Conservation (phyloP, 2,888 invertebrate species). For the Trissonchulus sp. region DNA sequence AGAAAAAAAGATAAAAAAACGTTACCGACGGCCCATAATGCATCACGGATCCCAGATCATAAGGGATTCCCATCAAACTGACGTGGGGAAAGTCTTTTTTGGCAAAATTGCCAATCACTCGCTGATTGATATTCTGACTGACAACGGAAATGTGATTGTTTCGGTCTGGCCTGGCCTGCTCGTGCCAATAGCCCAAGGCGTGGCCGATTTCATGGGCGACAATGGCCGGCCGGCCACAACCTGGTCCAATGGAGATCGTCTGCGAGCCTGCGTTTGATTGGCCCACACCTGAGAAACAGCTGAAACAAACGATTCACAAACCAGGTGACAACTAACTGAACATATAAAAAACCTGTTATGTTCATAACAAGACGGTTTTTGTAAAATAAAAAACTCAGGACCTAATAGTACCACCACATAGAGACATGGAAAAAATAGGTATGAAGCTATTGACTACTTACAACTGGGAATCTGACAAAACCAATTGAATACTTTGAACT, state of each 20-base stretch:
- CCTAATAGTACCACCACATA: constrained; percentile 11
- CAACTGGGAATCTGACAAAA: too few species aligned
- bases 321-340: too few species aligned
- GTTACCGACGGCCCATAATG: constrained; percentile 23
- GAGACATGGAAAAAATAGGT: not conserved
- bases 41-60: constrained; percentile 24
- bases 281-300: constrained; percentile 27
- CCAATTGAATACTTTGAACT: too few species aligned
- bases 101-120: not conserved
- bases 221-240: constrained; percentile 18
- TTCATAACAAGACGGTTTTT: not conserved
- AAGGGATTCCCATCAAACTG: not conserved
- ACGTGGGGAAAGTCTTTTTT: not conserved
- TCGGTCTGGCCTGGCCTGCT: constrained; percentile 8
- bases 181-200: constrained; percentile 26
- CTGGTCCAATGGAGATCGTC: constrained; percentile 18
- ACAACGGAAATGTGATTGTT: not conserved
- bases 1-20: too few species aligned
- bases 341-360: too few species aligned
- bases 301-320: too few species aligned
- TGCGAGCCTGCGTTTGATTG: constrained; percentile 14
- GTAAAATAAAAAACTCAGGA: not conserved
- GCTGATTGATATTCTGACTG: not conserved
- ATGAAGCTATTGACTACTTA: too few species aligned
- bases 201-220: constrained; percentile 22